phyloP scores from a whole-genome alignment of 2,113 vertebrate genomes.

The Sialia sialis region DNA sequence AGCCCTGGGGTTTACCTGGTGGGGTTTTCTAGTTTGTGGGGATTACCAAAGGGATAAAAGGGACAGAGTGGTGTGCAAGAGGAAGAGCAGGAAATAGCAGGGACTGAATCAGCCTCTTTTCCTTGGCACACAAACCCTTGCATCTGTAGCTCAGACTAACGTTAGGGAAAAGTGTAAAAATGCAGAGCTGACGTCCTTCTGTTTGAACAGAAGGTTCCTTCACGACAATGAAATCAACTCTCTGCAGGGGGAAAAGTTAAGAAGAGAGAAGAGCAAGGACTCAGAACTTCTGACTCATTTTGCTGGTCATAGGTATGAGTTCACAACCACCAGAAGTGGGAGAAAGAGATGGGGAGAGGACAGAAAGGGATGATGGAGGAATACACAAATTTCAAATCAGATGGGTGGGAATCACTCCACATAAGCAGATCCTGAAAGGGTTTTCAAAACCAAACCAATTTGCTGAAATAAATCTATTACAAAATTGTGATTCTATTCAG shows the following conservation, averaged over 20 bases:
- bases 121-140: conserved; percentile 2
- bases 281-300: background rate
- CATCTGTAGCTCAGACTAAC: background rate
- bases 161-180: background rate
- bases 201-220: conserved; percentile 14
- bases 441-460: background rate
- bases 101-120: background rate
- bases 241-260: background rate
- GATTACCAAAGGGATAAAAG: background rate
- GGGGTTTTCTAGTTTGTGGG: background rate
- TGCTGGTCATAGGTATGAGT: background rate
- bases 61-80: background rate
- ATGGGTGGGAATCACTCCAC: background rate
- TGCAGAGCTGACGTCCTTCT: background rate
- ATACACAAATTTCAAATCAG: background rate
- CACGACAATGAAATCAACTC: conserved; percentile 17
- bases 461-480: background rate
- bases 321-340: background rate
- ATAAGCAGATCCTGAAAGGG: background rate
- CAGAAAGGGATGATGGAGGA: background rate
- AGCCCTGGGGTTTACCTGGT: background rate
- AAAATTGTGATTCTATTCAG: background rate
- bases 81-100: background rate
- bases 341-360: background rate
- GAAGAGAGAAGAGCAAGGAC: background rate